phyloP scores from a whole-genome alignment of 2,113 vertebrate genomes.

The Heliornis fulica region DNA sequence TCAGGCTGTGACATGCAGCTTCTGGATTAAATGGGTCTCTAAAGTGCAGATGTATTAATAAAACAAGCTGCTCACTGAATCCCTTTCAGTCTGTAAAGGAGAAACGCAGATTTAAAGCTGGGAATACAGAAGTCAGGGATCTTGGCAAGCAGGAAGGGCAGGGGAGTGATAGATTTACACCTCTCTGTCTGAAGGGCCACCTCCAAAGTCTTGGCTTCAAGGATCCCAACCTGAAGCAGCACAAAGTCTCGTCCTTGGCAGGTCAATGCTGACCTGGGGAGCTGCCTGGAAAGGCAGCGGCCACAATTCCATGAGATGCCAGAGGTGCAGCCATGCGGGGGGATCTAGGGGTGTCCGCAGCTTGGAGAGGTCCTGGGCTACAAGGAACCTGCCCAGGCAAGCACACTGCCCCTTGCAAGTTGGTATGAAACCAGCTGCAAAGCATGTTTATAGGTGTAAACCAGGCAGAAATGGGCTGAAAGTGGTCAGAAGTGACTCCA shows the following conservation, averaged over 20 bases:
- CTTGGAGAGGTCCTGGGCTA: neutral
- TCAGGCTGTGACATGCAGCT: neutral
- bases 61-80: neutral
- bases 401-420: accelerated
- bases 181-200: neutral
- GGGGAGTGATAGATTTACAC: neutral
- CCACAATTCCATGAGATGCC: neutral
- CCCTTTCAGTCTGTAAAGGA: neutral
- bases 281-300: neutral
- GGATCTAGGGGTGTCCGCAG: accelerated
- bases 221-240: neutral
- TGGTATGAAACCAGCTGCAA: neutral
- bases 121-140: neutral
- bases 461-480: neutral
- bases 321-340: neutral
- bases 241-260: neutral
- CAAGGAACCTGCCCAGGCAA: neutral
- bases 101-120: neutral
- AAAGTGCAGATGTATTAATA: constrained; percentile 19
- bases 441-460: neutral
- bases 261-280: neutral
- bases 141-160: neutral
- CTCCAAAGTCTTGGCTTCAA: accelerated
- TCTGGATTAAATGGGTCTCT: neutral
- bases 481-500: neutral